These are phyloP conservation scores for Megaceryle alcyon DNA, from an alignment of 2,797 vertebrate species.

Conservation along the genomic window DNA sequence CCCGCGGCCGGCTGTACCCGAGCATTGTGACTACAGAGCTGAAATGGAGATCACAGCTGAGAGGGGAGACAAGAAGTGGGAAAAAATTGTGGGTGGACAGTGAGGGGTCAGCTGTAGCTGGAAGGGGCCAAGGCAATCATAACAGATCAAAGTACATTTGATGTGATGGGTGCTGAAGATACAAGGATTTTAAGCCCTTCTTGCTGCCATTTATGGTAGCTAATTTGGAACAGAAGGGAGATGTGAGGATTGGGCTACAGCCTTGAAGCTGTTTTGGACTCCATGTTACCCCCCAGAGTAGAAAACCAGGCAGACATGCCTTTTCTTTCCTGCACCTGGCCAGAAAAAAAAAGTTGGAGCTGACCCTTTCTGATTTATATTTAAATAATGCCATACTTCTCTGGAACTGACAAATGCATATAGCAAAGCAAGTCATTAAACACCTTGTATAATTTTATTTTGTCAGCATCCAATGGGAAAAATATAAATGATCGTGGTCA, in stretches of 20 bases:
- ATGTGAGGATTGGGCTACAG: not conserved
- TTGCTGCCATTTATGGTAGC: not conserved
- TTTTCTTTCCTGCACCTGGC: not conserved
- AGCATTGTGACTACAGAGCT: not conserved
- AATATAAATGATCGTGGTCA: not conserved
- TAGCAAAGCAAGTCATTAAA: not conserved
- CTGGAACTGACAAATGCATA: not conserved
- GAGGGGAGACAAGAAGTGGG: not conserved
- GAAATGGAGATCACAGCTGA: not conserved
- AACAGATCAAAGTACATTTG: not conserved
- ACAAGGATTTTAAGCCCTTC: not conserved
- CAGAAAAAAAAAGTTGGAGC: not conserved
- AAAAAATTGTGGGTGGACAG: fast-evolving
- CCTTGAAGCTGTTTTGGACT: not conserved
- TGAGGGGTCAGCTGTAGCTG: not conserved
- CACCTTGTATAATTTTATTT: not conserved
- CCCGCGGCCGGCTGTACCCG: not conserved
- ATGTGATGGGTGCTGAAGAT: not conserved
- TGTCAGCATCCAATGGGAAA: not conserved
- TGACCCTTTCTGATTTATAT: not conserved
- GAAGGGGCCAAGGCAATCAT: not conserved
- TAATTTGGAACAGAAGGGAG: not conserved
- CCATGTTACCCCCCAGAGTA: not conserved
- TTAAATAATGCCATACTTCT: not conserved
- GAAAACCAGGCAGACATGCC: not conserved